A percentile compares a stretch with the other conserved stretches of the same genome.
These are phyloP conservation scores for Xenopus petersii DNA, from an alignment of 2,797 vertebrate species.

Conservation along the genomic window DNA sequence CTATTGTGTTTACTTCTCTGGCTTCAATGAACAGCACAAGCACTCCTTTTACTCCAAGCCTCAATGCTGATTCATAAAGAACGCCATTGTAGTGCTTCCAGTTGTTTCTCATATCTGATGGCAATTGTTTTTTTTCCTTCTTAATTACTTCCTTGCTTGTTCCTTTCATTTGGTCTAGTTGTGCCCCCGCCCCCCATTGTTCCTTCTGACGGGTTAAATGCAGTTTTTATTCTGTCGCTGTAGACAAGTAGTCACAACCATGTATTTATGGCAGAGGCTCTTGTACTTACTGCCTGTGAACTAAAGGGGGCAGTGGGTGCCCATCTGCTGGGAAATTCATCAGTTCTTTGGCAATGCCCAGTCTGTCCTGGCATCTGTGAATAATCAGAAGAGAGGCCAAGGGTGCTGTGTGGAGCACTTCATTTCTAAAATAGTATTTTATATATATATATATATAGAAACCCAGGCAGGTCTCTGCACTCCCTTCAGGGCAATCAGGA, in stretches of 20 bases:
- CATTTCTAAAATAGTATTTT: too few species aligned
- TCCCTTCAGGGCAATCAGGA: too few species aligned
- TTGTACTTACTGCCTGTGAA: slow-evolving; percentile 19
- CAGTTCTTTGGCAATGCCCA: slow-evolving; percentile 3
- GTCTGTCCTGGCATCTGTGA: slow-evolving; percentile 35
- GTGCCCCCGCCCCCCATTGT: neutral
- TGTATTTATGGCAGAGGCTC: neutral
- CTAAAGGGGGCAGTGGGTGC: slow-evolving; percentile 22
- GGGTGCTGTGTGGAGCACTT: too few species aligned
- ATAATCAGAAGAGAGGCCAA: too few species aligned
- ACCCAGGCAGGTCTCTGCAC: too few species aligned
- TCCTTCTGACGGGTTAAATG: neutral
- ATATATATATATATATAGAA: too few species aligned
- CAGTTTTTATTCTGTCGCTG: neutral
- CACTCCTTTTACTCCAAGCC: too few species aligned
- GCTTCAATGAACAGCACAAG: too few species aligned
- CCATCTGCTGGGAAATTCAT: slow-evolving; percentile 40
- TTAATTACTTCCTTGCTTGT: slow-evolving; percentile 56
- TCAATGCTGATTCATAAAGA: slow-evolving; percentile 60
- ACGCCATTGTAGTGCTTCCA: slow-evolving; percentile 74
- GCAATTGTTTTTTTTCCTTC: slow-evolving; percentile 6
- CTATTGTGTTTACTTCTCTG: too few species aligned
- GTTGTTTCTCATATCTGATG: slow-evolving; percentile 2
- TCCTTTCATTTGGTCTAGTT: neutral
- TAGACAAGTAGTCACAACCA: neutral